Conservation (phyloP, 2,888 invertebrate genomes). For the Philhelius pedissequus region DNA sequence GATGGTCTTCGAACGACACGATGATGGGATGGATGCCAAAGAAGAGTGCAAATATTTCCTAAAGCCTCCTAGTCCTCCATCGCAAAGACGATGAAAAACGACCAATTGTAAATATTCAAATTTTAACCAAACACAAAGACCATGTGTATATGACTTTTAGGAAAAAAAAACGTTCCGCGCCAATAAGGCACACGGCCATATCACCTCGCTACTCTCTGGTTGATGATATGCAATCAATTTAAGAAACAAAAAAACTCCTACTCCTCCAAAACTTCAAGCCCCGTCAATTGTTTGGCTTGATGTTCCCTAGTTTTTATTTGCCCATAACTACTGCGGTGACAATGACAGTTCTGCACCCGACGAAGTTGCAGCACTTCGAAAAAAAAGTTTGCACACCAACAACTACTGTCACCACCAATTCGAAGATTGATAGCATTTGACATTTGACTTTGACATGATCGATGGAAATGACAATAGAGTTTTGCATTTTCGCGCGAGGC, state of each 20-base stretch:
- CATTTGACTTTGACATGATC: constrained; percentile 69
- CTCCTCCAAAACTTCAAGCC: constrained; percentile 3
- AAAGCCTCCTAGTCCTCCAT: constrained; percentile 4
- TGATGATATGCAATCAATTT: constrained; percentile 27
- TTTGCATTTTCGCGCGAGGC: constrained; percentile 47
- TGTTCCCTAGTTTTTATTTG: neutral
- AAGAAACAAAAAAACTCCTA: neutral
- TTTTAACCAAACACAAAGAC: neutral
- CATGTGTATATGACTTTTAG: constrained; percentile 18
- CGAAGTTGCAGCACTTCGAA: neutral
- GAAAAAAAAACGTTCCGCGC: constrained; percentile 6
- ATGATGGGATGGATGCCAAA: too few species aligned
- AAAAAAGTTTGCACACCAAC: constrained; percentile 28
- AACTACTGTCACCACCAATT: constrained; percentile 49
- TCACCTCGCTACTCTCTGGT: neutral
- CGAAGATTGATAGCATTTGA: constrained; percentile 69
- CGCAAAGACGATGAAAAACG: neutral
- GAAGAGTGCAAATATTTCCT: constrained; percentile 23
- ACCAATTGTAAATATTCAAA: constrained; percentile 29
- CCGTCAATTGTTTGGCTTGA: neutral
- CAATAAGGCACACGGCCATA: constrained; percentile 37
- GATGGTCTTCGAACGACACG: neutral
- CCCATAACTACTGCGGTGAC: neutral
- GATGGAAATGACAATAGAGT: constrained; percentile 62
- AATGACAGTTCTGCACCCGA: neutral